phyloP scores from a whole-genome alignment of 2,113 vertebrate species.

The Lophotis ruficrista region DNA sequence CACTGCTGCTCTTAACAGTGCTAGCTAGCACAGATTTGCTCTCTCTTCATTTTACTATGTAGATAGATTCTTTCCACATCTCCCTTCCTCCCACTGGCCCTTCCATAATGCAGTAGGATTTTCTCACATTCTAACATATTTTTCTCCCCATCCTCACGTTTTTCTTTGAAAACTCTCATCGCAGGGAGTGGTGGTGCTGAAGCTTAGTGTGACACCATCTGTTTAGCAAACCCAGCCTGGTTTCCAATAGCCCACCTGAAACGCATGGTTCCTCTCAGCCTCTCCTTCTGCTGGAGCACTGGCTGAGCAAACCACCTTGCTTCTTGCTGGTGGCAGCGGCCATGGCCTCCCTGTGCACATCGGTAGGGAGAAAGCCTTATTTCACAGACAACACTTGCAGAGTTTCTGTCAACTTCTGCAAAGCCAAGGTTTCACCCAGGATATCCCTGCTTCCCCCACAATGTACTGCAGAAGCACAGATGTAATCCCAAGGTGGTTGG shows the following conservation, averaged over 20 bases:
- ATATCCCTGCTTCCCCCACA: background rate
- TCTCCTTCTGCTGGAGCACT: background rate
- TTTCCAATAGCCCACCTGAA: slow-evolving; percentile 29
- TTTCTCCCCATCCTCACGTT: slow-evolving; percentile 23
- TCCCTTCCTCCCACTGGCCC: slow-evolving; percentile 20
- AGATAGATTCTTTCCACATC: slow-evolving; percentile 21
- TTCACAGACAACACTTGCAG: background rate
- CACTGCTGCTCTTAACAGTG: background rate
- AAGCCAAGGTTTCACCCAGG: background rate
- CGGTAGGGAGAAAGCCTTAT: background rate
- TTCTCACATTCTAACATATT: slow-evolving; percentile 26
- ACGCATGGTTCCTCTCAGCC: background rate
- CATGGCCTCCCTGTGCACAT: background rate
- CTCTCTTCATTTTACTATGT: background rate
- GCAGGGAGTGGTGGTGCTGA: background rate
- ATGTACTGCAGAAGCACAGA: background rate
- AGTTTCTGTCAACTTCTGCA: background rate
- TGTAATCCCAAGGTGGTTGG: background rate
- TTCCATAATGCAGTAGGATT: background rate
- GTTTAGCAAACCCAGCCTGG: background rate
- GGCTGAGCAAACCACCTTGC: background rate
- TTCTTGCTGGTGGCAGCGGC: background rate
- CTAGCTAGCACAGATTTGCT: background rate
- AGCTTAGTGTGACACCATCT: slow-evolving; percentile 16
- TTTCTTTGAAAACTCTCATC: background rate